phyloP scores from a whole-genome alignment of 92 coral and sea anemone species.

The Heliopora coerulea region DNA sequence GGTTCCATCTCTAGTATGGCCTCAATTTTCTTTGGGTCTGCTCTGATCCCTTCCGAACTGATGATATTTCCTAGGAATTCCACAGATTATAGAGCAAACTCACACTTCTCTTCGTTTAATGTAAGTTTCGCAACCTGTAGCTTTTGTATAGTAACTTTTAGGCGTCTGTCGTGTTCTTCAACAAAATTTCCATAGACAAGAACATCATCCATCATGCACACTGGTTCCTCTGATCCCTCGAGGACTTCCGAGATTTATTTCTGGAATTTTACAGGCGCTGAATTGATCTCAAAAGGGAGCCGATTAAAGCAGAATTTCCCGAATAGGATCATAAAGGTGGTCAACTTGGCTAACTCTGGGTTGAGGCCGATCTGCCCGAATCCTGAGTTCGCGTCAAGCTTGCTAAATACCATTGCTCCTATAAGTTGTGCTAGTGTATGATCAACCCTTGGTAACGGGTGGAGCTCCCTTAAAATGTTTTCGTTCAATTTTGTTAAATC shows the following conservation, averaged over 20 bases:
- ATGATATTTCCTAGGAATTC: conserved; percentile 40
- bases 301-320: background rate
- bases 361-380: background rate
- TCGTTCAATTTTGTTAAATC: conserved; percentile 14
- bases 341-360: background rate
- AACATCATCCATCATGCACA: conserved; percentile 3
- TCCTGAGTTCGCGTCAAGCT: conserved; percentile 20
- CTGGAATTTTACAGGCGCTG: conserved; percentile 6
- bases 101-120: conserved; percentile 33
- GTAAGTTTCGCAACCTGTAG: conserved; percentile 23
- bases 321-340: conserved; percentile 9
- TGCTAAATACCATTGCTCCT: too few relatives aligned
- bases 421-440: too few relatives aligned
- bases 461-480: background rate
- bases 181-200: background rate
- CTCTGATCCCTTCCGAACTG: conserved; percentile 29
- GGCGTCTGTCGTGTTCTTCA: conserved; percentile 18
- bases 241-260: background rate
- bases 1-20: conserved; percentile 30
- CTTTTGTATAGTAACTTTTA: conserved; percentile 3
- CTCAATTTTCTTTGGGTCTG: conserved; percentile 46
- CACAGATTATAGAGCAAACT: conserved; percentile 22
- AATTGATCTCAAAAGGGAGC: conserved; percentile 6
- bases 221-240: background rate
- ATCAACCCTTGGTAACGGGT: too few relatives aligned